Conservation (phyloP, 2,888 invertebrate genomes). For the Hirtodrosophila trivittata region DNA sequence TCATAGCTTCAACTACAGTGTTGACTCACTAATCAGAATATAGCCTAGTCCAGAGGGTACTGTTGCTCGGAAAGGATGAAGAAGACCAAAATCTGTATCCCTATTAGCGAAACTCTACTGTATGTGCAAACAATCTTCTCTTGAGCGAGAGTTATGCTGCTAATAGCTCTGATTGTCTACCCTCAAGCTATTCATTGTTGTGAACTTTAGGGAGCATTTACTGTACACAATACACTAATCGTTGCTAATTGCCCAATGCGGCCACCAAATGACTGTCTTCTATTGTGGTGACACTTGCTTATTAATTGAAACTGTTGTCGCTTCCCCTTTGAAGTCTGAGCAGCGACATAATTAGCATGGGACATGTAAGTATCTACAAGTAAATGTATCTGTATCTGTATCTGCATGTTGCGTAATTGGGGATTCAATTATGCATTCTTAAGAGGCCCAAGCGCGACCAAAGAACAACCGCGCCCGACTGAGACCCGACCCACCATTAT, state of each 20-base stretch:
- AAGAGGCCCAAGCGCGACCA: slow-evolving; percentile 2
- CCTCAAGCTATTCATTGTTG: slow-evolving; percentile 10
- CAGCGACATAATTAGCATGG: slow-evolving; percentile 28
- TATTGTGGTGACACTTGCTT: slow-evolving; percentile 38
- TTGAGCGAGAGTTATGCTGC: too few relatives aligned
- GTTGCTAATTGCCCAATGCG: slow-evolving; percentile 30
- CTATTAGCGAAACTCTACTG: too few relatives aligned
- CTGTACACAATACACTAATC: slow-evolving; percentile 31
- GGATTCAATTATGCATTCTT: slow-evolving; percentile 67
- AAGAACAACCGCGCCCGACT: slow-evolving; percentile 27
- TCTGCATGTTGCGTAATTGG: slow-evolving; percentile 66
- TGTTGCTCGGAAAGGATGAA: too few relatives aligned
- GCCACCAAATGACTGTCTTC: slow-evolving; percentile 25
- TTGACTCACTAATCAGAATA: too few relatives aligned
- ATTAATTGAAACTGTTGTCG: slow-evolving; percentile 40
- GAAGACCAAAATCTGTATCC: too few relatives aligned
- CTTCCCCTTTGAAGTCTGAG: slow-evolving; percentile 42
- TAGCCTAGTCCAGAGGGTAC: too few relatives aligned
- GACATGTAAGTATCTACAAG: neutral
- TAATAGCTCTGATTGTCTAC: neutral
- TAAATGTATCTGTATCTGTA: slow-evolving; percentile 1
- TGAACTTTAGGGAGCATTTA: neutral
- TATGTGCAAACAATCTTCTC: neutral
- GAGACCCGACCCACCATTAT: slow-evolving; percentile 38
- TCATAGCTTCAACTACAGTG: too few relatives aligned